Evolutionary conservation across 2,797 vertebrate genomes (phyloP).

Genomic region (Huso huso): DNA sequence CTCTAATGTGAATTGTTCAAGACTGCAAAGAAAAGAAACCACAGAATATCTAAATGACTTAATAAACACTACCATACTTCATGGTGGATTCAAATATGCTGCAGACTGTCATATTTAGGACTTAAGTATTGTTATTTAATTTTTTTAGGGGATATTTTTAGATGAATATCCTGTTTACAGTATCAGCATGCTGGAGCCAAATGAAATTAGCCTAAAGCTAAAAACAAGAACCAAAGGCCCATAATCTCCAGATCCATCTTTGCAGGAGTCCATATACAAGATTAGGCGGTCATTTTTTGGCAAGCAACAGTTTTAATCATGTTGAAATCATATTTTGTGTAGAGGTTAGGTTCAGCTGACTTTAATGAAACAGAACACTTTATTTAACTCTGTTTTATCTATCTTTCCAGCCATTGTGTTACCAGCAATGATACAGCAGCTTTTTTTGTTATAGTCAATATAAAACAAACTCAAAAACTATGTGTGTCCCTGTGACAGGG

Average conservation of each 20-base stretch:
- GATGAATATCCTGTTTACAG: slow-evolving; percentile 2
- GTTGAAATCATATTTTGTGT: not conserved
- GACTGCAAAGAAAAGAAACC: too few relatives aligned
- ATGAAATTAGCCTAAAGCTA: not conserved
- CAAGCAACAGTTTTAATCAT: not conserved
- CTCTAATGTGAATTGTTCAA: too few relatives aligned
- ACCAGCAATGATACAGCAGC: too few relatives aligned
- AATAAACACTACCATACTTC: not conserved
- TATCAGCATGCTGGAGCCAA: not conserved
- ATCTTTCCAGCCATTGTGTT: not conserved
- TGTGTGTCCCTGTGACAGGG: too few relatives aligned
- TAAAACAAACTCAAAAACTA: too few relatives aligned
- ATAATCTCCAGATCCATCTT: not conserved
- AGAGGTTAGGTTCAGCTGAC: not conserved
- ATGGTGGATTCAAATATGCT: not conserved
- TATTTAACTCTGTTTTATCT: not conserved
- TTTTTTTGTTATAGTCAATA: too few relatives aligned
- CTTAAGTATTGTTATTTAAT: not conserved
- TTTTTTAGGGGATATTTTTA: not conserved
- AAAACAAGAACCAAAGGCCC: not conserved
- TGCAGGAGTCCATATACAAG: not conserved
- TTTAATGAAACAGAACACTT: not conserved
- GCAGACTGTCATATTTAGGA: not conserved
- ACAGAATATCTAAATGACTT: too few relatives aligned
- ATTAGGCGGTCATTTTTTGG: not conserved